Evolutionary conservation across 64 coral and sea anemone genomes (phyloP).

Genomic region (Montipora foliosa): DNA sequence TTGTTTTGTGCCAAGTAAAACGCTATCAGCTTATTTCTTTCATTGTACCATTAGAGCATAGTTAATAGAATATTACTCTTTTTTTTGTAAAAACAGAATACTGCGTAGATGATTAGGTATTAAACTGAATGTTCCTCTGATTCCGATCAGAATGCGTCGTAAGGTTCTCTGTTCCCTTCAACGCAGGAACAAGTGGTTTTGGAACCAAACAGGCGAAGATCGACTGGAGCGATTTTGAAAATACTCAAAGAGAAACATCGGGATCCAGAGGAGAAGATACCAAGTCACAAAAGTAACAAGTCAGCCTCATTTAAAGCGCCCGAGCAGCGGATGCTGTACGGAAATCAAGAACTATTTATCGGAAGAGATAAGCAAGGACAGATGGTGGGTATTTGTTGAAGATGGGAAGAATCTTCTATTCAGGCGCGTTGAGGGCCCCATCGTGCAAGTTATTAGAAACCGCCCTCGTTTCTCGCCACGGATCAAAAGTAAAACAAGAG

Average conservation of each 20-base stretch:
- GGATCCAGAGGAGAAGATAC: neutral
- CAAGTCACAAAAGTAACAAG: neutral
- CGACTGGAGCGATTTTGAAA: slow-evolving; percentile 40
- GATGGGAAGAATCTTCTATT: neutral
- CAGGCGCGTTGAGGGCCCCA: neutral
- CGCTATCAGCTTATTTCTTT: too few relatives aligned
- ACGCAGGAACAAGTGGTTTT: neutral
- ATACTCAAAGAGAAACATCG: neutral
- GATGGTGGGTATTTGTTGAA: neutral
- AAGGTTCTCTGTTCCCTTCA: neutral
- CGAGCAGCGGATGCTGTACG: slow-evolving; percentile 16
- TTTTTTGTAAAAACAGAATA: too few relatives aligned
- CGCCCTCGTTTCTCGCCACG: neutral
- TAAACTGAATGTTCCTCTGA: too few relatives aligned
- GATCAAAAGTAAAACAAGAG: too few relatives aligned
- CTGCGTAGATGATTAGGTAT: too few relatives aligned
- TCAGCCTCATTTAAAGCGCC: neutral
- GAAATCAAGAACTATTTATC: slow-evolving; percentile 23
- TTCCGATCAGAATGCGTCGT: too few relatives aligned
- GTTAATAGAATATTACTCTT: too few relatives aligned
- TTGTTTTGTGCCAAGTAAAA: too few relatives aligned
- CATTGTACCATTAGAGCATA: too few relatives aligned
- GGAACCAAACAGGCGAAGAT: slow-evolving; percentile 13
- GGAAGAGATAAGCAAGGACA: neutral
- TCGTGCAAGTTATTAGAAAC: neutral